Evolutionary conservation across 2,888 invertebrate genomes (phyloP).

Genomic region (Andrena bucephala): DNA sequence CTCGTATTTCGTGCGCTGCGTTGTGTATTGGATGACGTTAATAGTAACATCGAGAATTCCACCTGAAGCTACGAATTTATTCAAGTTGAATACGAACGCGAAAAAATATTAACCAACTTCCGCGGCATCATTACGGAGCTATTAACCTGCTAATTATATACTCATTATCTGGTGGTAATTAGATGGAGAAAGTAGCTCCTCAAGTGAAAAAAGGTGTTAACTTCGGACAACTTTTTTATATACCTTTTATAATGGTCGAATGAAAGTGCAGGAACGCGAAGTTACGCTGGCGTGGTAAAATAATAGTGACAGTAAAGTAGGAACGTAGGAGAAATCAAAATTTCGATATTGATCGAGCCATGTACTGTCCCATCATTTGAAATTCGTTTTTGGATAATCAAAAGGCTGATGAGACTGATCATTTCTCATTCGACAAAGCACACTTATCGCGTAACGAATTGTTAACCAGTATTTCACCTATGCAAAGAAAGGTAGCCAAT

Average conservation of each 20-base stretch:
- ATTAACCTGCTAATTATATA: constrained; percentile 19
- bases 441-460: constrained; percentile 11
- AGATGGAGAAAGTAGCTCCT: constrained; percentile 6
- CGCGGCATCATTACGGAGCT: constrained; percentile 4
- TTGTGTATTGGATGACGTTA: not conserved
- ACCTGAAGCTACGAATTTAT: not conserved
- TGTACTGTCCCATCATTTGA: not conserved
- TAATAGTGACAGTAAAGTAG: not conserved
- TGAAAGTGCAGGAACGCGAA: constrained; percentile 2
- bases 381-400: not conserved
- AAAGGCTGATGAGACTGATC: not conserved
- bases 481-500: constrained; percentile 12
- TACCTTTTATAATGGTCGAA: constrained; percentile 1
- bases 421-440: not conserved
- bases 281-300: not conserved
- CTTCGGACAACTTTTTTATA: constrained; percentile 25
- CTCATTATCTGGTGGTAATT: constrained; percentile 8
- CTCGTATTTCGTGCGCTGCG: not conserved
- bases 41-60: not conserved
- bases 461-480: constrained; percentile 21
- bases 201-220: constrained; percentile 20
- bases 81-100: not conserved
- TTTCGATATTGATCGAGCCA: too few relatives aligned
- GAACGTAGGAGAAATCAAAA: too few relatives aligned
- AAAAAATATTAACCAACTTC: constrained; percentile 8